Percentiles rank a stretch among this genome's conserved stretches.
These are phyloP conservation scores for Glomeris maerens DNA, from an alignment of 1,140 invertebrate species.

Conservation along the genomic window DNA sequence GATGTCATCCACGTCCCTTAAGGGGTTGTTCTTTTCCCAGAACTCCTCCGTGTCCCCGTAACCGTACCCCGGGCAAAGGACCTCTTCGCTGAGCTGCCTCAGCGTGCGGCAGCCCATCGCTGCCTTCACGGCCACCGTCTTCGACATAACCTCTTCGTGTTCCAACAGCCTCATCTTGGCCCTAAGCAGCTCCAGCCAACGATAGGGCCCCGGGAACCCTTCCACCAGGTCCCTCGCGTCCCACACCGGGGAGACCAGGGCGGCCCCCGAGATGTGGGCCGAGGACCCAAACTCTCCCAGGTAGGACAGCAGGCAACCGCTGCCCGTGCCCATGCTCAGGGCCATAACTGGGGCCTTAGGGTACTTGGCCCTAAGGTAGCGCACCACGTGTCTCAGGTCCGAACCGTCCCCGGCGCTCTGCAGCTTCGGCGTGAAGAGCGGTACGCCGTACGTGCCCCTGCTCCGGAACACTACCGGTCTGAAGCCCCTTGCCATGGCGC, in stretches of 20 bases:
- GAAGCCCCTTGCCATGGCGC: slow-evolving; percentile 21
- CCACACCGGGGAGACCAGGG: slow-evolving; percentile 25
- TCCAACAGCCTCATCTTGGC: too few species aligned
- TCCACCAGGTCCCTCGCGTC: slow-evolving; percentile 20
- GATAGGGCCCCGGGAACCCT: slow-evolving; percentile 15
- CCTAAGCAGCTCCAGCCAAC: slow-evolving; percentile 14
- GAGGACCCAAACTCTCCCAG: slow-evolving; percentile 28
- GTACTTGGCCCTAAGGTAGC: slow-evolving; percentile 21
- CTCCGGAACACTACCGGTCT: slow-evolving; percentile 25
- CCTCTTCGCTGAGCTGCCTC: too few species aligned
- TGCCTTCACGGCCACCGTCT: too few species aligned
- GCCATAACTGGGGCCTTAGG: slow-evolving; percentile 21
- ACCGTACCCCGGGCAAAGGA: too few species aligned
- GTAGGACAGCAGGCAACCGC: slow-evolving; percentile 24
- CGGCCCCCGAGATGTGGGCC: slow-evolving; percentile 21
- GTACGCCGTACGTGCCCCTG: slow-evolving; percentile 22
- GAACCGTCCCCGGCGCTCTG: slow-evolving; percentile 23
- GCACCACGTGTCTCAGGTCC: slow-evolving; percentile 23
- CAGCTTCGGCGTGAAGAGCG: slow-evolving; percentile 24
- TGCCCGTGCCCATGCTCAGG: slow-evolving; percentile 24
- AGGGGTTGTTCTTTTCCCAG: slow-evolving; percentile 26
- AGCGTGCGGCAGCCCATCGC: too few species aligned
- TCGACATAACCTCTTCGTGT: too few species aligned
- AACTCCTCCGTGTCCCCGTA: slow-evolving; percentile 22
- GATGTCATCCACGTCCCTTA: slow-evolving; percentile 27